Evolutionary conservation across 2,888 invertebrate genomes (phyloP).

Genomic region (Omphaloscelis lunosa): DNA sequence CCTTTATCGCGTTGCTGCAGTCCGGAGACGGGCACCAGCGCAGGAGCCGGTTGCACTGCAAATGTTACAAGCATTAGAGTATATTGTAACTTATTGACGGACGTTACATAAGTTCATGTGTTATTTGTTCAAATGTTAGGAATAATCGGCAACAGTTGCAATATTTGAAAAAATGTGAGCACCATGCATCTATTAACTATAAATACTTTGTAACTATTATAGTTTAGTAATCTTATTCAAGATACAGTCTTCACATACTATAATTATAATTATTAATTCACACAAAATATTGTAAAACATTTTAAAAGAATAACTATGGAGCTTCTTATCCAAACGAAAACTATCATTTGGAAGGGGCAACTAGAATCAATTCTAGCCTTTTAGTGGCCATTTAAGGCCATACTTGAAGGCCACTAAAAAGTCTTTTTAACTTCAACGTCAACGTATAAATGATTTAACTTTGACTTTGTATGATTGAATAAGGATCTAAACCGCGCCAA

Average conservation of each 20-base stretch:
- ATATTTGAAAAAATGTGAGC: no score
- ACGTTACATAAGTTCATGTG: no score
- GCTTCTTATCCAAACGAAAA: neutral
- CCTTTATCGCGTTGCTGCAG: conserved; percentile 98
- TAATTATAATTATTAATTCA: neutral
- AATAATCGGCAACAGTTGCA: no score
- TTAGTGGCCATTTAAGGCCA: no score
- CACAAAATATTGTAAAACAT: no score
- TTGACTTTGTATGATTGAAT: neutral
- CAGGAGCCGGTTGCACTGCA: conserved; percentile 97
- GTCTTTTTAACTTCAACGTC: neutral
- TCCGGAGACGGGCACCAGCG: conserved; percentile 99
- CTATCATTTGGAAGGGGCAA: neutral
- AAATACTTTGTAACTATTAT: neutral
- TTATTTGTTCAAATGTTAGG: no score
- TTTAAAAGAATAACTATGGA: neutral
- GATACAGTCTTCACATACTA: neutral
- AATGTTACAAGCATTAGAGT: neutral
- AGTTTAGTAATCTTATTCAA: neutral
- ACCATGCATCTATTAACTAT: neutral
- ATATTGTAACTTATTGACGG: neutral
- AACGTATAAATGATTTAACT: neutral
- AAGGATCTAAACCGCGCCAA: neutral
- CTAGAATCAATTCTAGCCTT: neutral
- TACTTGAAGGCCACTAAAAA: no score